Evolutionary conservation across 1,140 invertebrate genomes (phyloP), one percentile per base, ranked within the genome.

Genomic region (Drosophila ambigua): DNA sequence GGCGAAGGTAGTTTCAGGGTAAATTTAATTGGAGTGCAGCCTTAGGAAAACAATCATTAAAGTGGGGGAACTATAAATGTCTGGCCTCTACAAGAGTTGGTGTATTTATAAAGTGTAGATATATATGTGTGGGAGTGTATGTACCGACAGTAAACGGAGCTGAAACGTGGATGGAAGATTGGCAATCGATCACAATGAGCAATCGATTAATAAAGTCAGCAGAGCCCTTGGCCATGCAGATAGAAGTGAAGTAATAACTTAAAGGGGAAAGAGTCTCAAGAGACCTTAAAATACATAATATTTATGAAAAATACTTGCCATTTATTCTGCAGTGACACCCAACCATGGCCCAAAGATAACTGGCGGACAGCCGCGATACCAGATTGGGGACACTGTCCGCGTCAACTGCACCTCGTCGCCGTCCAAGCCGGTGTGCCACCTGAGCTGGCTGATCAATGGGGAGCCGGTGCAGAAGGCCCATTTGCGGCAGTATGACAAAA

Each of bases 401-500:
- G 95, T 97, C 13, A 97, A 97, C 91, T 97, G 97, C 92, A 97
- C 96, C 11, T 97, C 96, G 11, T 95, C 95, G 11, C 93, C 94
- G 72, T 97, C 96, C 9, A 95, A 97, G 81, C 97, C 97, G 0
- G 96, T 96, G 0, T 96, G 96, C 9, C 94, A 96, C 67, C 94
- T 98, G 28, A 94, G 94, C 43, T 98, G 97, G 97, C 96, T 96
- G 91, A 96, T 98, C 85, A 98, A 98, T 84, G 96, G 96, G 39
- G 95, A 97, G 78, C 95, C 95, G 78, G 96, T 96, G 80, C 94
- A 94, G 73, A 54, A 91, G 0, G 67, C 85, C 3, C 92, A 93
- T 23, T 76, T 93, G 3, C 82, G 68, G 24, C 81, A 79, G 45
- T 91, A 68, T 39, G 90, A 91, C 52, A 91, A 90, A 15, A 67